These are phyloP conservation scores for Holothuria leucospilota DNA, from an alignment of 53 echinoderm and acorn worm genomes.

Conservation along the genomic window DNA sequence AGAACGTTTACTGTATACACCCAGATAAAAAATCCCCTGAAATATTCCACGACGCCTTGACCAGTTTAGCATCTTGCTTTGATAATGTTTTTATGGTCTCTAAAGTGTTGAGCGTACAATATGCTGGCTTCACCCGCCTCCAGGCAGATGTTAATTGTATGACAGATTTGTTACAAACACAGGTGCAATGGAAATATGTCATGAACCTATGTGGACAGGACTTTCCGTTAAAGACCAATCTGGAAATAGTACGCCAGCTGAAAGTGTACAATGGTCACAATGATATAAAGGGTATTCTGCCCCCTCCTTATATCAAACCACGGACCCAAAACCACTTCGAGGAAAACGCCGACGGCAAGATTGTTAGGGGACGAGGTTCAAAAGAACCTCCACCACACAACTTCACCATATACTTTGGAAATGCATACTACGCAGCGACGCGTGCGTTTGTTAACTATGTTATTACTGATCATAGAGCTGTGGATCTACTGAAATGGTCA, in stretches of 20 bases:
- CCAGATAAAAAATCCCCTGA: constrained; percentile 70
- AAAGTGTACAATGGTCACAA: constrained; percentile 50
- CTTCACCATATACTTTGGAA: too few relatives aligned
- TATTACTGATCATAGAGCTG: constrained; percentile 62
- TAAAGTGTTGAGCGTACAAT: constrained; percentile 52
- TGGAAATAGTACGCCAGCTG: constrained; percentile 72
- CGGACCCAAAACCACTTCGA: constrained; percentile 40
- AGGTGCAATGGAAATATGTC: constrained; percentile 49
- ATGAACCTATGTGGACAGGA: constrained; percentile 82
- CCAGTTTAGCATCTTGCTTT: constrained; percentile 74
- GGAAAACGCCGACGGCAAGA: not conserved
- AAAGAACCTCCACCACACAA: constrained; percentile 44
- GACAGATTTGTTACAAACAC: constrained; percentile 61
- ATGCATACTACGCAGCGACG: constrained; percentile 2
- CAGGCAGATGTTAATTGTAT: constrained; percentile 90
- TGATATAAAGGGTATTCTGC: constrained; percentile 71
- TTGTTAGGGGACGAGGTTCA: constrained; percentile 27
- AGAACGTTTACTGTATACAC: constrained; percentile 88
- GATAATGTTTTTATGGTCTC: constrained; percentile 73
- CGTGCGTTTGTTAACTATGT: constrained; percentile 71
- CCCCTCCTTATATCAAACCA: constrained; percentile 35
- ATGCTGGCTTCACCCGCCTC: constrained; percentile 79
- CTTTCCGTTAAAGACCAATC: constrained; percentile 87
- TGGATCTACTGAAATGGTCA: constrained; percentile 78
- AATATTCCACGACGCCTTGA: constrained; percentile 64